Conservation (phyloP, 92 coral and sea anemone genomes). For the Siderastrea siderea region DNA sequence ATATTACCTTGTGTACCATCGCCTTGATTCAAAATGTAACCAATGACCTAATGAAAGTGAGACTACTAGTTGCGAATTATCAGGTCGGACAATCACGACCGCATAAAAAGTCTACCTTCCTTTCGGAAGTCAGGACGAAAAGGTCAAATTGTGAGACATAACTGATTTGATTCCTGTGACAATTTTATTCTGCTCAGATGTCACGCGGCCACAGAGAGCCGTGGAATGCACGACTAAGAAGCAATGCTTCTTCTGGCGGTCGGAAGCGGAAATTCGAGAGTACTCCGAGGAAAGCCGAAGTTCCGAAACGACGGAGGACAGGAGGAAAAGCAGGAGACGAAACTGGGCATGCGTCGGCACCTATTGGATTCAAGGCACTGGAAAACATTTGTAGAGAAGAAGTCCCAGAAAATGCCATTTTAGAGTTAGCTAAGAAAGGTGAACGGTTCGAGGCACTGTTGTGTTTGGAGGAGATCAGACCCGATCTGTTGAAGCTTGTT, state of each 20-base stretch:
- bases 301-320: not conserved
- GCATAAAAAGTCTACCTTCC: too few relatives aligned
- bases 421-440: slow-evolving; percentile 19
- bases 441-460: slow-evolving; percentile 52
- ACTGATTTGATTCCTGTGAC: too few relatives aligned
- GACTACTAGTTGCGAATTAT: too few relatives aligned
- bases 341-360: not conserved
- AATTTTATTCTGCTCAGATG: not conserved
- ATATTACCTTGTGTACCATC: too few relatives aligned
- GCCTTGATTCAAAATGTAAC: too few relatives aligned
- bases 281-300: not conserved
- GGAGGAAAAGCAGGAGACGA: not conserved
- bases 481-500: slow-evolving; percentile 61
- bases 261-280: slow-evolving; percentile 4
- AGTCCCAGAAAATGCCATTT: slow-evolving; percentile 46
- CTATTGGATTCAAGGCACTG: slow-evolving; percentile 48
- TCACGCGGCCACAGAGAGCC: not conserved
- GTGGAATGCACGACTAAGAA: too few relatives aligned
- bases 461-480: slow-evolving; percentile 45
- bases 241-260: not conserved
- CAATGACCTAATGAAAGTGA: too few relatives aligned
- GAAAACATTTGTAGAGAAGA: slow-evolving; percentile 32
- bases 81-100: too few relatives aligned
- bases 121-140: not conserved
- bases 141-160: too few relatives aligned